phyloP scores from a whole-genome alignment of 2,888 invertebrate species.

The Periphyllus acericola region DNA sequence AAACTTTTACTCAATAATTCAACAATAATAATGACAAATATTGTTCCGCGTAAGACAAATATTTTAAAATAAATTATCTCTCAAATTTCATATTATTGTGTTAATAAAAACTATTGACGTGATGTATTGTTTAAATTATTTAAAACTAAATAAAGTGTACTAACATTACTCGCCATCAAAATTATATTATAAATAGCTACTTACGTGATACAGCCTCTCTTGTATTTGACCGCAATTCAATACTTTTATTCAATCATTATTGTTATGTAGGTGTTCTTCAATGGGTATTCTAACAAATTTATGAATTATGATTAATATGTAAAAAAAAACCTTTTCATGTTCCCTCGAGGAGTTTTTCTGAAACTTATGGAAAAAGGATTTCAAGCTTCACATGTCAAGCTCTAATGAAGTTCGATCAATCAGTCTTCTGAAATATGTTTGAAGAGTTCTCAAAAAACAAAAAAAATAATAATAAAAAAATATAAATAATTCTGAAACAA shows the following conservation, averaged over 20 bases:
- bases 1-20: background rate
- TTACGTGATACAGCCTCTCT: too few relatives aligned
- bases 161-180: too few relatives aligned
- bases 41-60: background rate
- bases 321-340: background rate
- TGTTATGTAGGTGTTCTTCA: background rate
- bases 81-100: background rate
- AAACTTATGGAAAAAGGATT: background rate
- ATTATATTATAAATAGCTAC: too few relatives aligned
- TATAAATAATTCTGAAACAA: background rate
- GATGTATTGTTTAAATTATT: too few relatives aligned
- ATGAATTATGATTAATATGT: background rate
- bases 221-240: too few relatives aligned
- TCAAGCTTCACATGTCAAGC: background rate
- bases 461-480: too few relatives aligned
- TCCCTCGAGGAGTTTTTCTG: background rate
- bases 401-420: slow-evolving; percentile 16
- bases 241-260: background rate
- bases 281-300: background rate
- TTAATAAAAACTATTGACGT: background rate
- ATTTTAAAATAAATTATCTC: background rate
- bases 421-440: background rate
- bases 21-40: slow-evolving; percentile 21
- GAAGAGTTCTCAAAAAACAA: background rate
- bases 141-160: too few relatives aligned